Conservation (phyloP, 2,888 invertebrate genomes). For the Laspeyria flexula region DNA sequence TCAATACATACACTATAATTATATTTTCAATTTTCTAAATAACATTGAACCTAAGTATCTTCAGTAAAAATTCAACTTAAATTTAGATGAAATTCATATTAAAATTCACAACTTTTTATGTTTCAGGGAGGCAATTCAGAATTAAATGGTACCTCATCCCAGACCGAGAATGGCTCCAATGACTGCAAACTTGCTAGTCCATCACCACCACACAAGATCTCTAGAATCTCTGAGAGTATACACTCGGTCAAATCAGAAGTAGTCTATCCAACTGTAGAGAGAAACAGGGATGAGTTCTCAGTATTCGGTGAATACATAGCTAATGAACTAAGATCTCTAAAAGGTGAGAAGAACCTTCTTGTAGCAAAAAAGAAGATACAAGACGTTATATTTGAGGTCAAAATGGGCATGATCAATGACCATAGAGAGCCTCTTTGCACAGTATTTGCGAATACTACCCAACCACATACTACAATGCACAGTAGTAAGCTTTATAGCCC, state of each 20-base stretch:
- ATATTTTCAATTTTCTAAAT: too few species aligned
- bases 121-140: conserved; percentile 69
- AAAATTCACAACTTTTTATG: neutral
- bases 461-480: conserved; percentile 54
- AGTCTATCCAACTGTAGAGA: conserved; percentile 45
- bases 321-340: conserved; percentile 85
- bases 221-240: conserved; percentile 52
- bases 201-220: conserved; percentile 65
- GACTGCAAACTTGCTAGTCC: conserved; percentile 62
- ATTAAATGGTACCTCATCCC: conserved; percentile 48
- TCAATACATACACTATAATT: too few species aligned
- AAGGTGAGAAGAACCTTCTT: conserved; percentile 83
- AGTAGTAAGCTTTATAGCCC: conserved; percentile 67
- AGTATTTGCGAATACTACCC: conserved; percentile 57
- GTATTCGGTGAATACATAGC: conserved; percentile 87
- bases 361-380: conserved; percentile 87
- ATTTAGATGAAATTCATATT: too few species aligned
- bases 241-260: conserved; percentile 57
- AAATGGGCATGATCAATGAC: conserved; percentile 84
- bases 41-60: too few species aligned
- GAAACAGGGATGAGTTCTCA: conserved; percentile 81
- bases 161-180: conserved; percentile 51
- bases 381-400: conserved; percentile 87
- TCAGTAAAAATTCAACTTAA: too few species aligned
- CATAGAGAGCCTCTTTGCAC: conserved; percentile 60